phyloP scores from a whole-genome alignment of 1,140 invertebrate species.

The Lordiphosa clarofinis region DNA sequence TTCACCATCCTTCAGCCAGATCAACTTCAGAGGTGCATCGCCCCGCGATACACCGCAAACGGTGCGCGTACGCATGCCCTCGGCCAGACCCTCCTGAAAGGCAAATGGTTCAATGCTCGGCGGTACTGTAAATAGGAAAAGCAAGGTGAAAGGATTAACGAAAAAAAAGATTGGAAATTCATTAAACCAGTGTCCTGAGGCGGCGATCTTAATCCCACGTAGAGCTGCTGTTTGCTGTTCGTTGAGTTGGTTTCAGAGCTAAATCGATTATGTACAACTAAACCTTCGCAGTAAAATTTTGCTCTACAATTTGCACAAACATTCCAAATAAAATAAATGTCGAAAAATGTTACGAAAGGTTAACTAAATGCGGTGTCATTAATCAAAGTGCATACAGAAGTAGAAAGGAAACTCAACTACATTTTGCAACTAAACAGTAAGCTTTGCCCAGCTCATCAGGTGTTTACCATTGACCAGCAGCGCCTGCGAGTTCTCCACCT shows the following conservation, averaged over 20 bases:
- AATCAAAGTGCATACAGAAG: constrained; percentile 64
- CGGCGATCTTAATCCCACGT: constrained; percentile 31
- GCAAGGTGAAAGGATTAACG: constrained; percentile 80
- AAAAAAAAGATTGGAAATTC: constrained; percentile 80
- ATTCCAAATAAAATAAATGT: too few relatives aligned
- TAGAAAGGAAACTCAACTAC: constrained; percentile 52
- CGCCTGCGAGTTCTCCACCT: constrained; percentile 86
- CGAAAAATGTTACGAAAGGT: constrained; percentile 30
- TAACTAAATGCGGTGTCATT: constrained; percentile 51
- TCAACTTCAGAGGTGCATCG: constrained; percentile 87
- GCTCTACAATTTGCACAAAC: constrained; percentile 50
- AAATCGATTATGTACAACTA: constrained; percentile 41
- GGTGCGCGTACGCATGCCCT: constrained; percentile 91
- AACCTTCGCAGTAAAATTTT: constrained; percentile 61
- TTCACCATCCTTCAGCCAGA: constrained; percentile 89
- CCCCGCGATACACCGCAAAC: constrained; percentile 92
- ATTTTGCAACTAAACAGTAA: constrained; percentile 56
- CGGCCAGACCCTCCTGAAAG: constrained; percentile 89
- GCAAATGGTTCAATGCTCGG: constrained; percentile 91
- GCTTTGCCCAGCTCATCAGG: constrained; percentile 15
- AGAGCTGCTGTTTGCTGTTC: constrained; percentile 33
- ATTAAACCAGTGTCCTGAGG: constrained; percentile 2
- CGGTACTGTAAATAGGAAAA: constrained; percentile 87
- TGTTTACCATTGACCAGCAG: constrained; percentile 90
- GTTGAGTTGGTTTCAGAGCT: constrained; percentile 10